A percentile compares a stretch with the other conserved stretches of the same genome.
Conservation (phyloP, 2,797 vertebrate species). For the Pangasius djambal region DNA sequence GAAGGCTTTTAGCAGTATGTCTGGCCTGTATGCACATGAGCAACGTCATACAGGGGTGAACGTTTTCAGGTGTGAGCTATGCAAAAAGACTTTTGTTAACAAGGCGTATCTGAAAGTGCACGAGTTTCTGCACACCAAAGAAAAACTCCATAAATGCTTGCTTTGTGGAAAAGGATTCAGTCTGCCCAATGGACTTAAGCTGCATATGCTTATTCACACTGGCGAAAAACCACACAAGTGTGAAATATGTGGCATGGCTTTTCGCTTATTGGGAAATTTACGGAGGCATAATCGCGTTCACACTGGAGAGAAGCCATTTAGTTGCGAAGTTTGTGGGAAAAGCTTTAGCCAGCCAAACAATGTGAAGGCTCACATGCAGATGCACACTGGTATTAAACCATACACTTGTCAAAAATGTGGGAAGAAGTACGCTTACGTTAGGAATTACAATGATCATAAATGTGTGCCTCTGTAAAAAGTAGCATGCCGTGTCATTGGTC, state of each 20-base stretch:
- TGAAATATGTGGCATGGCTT: slow-evolving; percentile 72
- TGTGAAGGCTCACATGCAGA: slow-evolving; percentile 78
- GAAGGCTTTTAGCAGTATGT: slow-evolving; percentile 45
- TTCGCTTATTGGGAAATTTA: slow-evolving; percentile 73
- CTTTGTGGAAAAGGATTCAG: slow-evolving; percentile 58
- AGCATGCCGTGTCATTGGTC: neutral
- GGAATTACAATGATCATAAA: slow-evolving; percentile 63
- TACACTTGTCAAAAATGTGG: slow-evolving; percentile 73
- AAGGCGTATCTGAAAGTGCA: slow-evolving; percentile 75
- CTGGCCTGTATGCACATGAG: slow-evolving; percentile 60
- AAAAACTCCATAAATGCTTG: slow-evolving; percentile 50
- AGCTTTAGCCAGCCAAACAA: slow-evolving; percentile 77
- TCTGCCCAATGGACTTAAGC: slow-evolving; percentile 53
- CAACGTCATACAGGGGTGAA: slow-evolving; percentile 65
- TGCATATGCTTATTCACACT: slow-evolving; percentile 71
- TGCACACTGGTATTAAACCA: slow-evolving; percentile 76
- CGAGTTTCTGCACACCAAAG: slow-evolving; percentile 73
- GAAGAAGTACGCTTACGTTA: slow-evolving; percentile 60
- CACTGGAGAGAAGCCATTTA: slow-evolving; percentile 67
- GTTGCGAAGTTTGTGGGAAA: slow-evolving; percentile 72
- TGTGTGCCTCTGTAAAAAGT: slow-evolving; percentile 49
- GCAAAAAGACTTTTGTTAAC: slow-evolving; percentile 77
- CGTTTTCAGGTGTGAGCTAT: slow-evolving; percentile 72
- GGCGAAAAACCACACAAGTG: slow-evolving; percentile 78
- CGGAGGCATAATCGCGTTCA: slow-evolving; percentile 69